Percentiles rank a stretch among this genome's conserved stretches.
These are phyloP conservation scores for Tamandua tetradactyla DNA, from an alignment of 2,797 vertebrate genomes.

Conservation along the genomic window DNA sequence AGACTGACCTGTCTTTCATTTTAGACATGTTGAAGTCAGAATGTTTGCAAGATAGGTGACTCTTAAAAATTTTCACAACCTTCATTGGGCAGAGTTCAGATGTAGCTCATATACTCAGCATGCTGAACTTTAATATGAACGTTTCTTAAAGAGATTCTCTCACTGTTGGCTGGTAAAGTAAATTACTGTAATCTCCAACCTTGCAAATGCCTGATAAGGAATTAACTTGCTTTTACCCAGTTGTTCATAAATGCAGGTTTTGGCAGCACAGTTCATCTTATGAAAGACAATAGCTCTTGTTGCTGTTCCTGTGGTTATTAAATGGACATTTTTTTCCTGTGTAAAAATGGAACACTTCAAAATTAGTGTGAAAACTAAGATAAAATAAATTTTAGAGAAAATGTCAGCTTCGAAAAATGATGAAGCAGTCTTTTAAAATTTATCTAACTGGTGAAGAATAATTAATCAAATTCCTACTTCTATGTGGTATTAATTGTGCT, in stretches of 20 bases:
- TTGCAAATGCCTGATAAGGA: not conserved
- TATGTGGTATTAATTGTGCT: not conserved
- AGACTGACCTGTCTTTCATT: not conserved
- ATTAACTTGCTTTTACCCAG: not conserved
- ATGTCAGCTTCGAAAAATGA: not conserved
- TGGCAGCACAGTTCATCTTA: not conserved
- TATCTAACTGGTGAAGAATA: not conserved
- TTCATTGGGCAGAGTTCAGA: not conserved
- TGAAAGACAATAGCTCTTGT: not conserved
- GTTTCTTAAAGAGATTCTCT: not conserved
- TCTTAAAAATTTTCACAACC: not conserved
- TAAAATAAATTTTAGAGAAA: not conserved
- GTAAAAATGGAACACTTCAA: slow-evolving; percentile 4
- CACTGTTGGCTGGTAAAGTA: not conserved
- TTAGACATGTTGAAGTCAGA: not conserved
- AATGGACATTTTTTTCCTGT: not conserved
- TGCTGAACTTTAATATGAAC: not conserved
- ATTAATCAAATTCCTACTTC: not conserved
- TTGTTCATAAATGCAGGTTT: not conserved
- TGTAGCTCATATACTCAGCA: not conserved
- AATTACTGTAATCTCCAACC: not conserved
- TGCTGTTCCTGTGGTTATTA: not conserved
- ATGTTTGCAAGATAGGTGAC: not conserved
- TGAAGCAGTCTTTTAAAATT: not conserved
- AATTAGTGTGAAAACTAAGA: slow-evolving; percentile 25